Conservation (phyloP, 2,888 invertebrate genomes). For the Polyommatus iphigenia region DNA sequence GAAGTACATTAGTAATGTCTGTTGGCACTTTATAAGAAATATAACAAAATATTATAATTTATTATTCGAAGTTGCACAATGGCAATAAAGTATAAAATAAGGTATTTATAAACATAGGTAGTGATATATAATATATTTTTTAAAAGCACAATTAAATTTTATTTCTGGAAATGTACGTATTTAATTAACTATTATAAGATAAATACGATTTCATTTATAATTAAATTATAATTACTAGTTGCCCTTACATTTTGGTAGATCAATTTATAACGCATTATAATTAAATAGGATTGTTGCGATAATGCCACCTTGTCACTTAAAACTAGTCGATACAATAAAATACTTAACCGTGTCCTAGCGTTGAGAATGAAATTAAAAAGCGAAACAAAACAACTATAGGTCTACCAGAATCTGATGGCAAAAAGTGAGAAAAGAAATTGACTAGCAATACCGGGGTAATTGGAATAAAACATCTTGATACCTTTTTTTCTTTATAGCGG, state of each 20-base stretch:
- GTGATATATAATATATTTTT: background rate
- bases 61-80: background rate
- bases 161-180: background rate
- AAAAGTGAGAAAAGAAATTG: too few relatives aligned
- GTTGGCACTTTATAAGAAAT: background rate
- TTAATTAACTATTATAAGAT: background rate
- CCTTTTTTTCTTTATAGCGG: too few relatives aligned
- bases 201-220: background rate
- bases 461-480: too few relatives aligned
- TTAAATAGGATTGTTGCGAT: background rate
- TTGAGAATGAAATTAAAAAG: conserved; percentile 1
- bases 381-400: background rate
- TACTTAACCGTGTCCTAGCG: conserved; percentile 4
- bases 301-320: background rate
- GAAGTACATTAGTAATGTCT: background rate
- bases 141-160: background rate
- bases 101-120: too few relatives aligned
- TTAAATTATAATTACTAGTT: background rate
- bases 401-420: too few relatives aligned
- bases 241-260: background rate
- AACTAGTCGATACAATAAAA: background rate
- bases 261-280: background rate
- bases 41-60: background rate
- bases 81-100: background rate
- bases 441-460: too few relatives aligned